These are phyloP conservation scores for Anas bahamensis DNA, from an alignment of 2,797 vertebrate species.

Conservation along the genomic window DNA sequence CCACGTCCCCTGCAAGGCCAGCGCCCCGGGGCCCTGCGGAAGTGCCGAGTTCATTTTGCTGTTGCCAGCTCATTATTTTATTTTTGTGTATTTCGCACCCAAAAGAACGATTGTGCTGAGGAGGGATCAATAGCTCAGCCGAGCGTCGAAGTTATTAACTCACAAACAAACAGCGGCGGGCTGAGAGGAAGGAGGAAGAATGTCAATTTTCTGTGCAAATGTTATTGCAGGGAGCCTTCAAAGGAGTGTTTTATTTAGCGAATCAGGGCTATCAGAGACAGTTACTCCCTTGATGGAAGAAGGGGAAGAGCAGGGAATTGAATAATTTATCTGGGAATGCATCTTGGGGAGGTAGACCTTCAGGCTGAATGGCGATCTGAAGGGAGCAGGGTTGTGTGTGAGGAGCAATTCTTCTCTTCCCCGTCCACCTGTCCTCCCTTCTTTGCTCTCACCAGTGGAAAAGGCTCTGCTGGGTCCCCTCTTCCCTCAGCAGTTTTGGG, in stretches of 20 bases:
- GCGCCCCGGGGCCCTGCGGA: not conserved
- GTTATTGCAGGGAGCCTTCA: conserved; percentile 46
- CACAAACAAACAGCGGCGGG: conserved; percentile 42
- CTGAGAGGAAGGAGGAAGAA: conserved; percentile 53
- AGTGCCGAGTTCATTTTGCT: not conserved
- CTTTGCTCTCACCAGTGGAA: not conserved
- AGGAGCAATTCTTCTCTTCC: not conserved
- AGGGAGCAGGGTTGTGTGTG: not conserved
- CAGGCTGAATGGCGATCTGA: not conserved
- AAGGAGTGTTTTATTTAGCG: conserved; percentile 58
- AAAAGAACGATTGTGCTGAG: not conserved
- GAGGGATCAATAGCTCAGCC: conserved; percentile 59
- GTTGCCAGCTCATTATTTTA: not conserved
- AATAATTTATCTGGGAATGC: not conserved
- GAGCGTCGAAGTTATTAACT: conserved; percentile 64
- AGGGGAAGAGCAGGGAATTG: not conserved
- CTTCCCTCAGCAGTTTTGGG: not conserved
- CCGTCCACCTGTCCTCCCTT: not conserved
- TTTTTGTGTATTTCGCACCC: conserved; percentile 32
- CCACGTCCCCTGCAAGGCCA: not conserved
- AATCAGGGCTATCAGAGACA: not conserved
- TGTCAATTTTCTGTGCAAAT: conserved; percentile 60
- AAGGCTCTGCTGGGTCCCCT: not conserved
- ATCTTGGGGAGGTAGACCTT: not conserved
- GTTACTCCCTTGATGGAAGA: not conserved